Conservation (phyloP, 2,797 vertebrate species). For the Falco biarmicus region DNA sequence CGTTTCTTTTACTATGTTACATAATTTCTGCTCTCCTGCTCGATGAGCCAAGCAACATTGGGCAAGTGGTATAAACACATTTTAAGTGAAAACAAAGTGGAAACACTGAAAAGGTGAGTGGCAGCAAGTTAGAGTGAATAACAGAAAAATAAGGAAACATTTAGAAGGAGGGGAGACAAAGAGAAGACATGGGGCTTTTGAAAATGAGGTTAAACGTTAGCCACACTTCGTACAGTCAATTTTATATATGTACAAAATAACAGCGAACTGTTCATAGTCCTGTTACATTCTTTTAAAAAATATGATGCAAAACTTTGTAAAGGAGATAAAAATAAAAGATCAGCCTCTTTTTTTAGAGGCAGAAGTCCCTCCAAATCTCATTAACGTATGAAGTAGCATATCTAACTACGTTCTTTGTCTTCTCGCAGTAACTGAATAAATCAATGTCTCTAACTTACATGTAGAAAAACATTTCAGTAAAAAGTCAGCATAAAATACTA, state of each 20-base stretch:
- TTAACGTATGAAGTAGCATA: not conserved
- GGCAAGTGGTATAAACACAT: not conserved
- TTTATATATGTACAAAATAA: not conserved
- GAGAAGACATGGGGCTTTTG: not conserved
- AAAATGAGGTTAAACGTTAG: not conserved
- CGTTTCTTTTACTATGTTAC: not conserved
- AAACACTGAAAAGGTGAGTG: not conserved
- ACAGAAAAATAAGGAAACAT: not conserved
- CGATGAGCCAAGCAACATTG: not conserved
- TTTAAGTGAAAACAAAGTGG: not conserved
- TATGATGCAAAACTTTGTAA: not conserved
- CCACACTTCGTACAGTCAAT: not conserved
- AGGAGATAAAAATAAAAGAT: not conserved
- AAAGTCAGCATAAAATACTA: not conserved
- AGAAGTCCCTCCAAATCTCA: not conserved
- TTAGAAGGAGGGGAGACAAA: not conserved
- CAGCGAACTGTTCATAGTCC: not conserved
- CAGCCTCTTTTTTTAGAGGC: not conserved
- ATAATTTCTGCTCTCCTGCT: not conserved
- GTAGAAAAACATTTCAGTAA: not conserved
- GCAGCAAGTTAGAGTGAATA: not conserved
- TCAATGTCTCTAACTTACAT: not conserved
- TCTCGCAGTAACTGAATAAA: not conserved
- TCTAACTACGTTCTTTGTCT: not conserved
- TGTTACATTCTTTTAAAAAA: not conserved